These are phyloP conservation scores for Tipula vernalis DNA, from an alignment of 2,888 invertebrate genomes.

Conservation along the genomic window DNA sequence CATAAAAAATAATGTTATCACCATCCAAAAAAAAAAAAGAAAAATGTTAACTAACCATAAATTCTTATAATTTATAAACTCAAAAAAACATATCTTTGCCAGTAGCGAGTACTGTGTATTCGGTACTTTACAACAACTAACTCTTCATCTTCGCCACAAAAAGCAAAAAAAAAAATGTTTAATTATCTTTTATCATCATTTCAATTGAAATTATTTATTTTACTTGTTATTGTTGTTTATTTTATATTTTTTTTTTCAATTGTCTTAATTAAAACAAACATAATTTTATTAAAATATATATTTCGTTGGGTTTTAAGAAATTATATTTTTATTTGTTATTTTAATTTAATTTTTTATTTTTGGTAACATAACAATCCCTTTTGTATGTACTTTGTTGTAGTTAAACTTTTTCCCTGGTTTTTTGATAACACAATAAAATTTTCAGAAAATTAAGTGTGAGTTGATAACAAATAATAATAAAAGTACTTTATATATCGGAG, in stretches of 20 bases:
- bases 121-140: background rate
- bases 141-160: background rate
- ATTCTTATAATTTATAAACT: background rate
- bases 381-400: background rate
- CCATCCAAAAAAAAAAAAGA: background rate
- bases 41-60: background rate
- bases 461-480: background rate
- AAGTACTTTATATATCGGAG: background rate
- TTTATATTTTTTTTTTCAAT: background rate
- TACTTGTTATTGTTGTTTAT: background rate
- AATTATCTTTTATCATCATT: slow-evolving; percentile 4
- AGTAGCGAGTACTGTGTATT: background rate
- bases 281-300: background rate
- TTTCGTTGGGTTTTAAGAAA: background rate
- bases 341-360: background rate
- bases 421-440: background rate
- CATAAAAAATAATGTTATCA: background rate
- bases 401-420: background rate
- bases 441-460: background rate
- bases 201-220: background rate
- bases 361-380: background rate
- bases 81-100: background rate
- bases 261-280: slow-evolving; percentile 4
- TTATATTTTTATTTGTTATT: background rate
- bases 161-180: background rate